Conservation (phyloP, 2,113 vertebrate genomes). For the Bothrops jararaca region DNA sequence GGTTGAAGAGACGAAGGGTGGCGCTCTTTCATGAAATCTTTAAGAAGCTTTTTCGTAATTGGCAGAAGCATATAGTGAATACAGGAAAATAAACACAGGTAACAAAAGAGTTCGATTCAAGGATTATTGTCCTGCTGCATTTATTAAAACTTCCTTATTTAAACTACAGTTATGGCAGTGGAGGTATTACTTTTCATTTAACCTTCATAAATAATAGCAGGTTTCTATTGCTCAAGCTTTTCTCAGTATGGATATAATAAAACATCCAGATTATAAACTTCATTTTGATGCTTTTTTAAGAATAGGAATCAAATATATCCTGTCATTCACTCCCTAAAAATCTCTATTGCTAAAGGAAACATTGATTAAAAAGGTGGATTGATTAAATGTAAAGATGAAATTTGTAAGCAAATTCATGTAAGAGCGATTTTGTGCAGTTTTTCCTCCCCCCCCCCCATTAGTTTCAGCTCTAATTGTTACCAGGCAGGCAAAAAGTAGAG, state of each 20-base stretch:
- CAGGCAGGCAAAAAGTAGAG: constrained; percentile 72
- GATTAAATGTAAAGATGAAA: not conserved
- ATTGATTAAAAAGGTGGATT: not conserved
- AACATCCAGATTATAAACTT: not conserved
- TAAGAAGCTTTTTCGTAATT: not conserved
- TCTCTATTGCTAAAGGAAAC: not conserved
- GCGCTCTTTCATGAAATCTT: not conserved
- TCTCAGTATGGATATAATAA: not conserved
- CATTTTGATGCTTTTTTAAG: not conserved
- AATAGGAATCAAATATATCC: not conserved
- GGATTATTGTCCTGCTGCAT: not conserved
- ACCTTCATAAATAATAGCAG: not conserved
- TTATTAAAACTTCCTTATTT: not conserved
- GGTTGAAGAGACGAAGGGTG: not conserved
- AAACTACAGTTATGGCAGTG: not conserved
- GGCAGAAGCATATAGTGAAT: not conserved
- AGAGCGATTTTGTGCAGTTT: constrained; percentile 58
- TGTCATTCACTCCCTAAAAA: not conserved
- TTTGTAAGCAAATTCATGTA: constrained; percentile 61
- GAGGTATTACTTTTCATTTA: not conserved
- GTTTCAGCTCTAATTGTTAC: constrained; percentile 68
- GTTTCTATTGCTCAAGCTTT: not conserved
- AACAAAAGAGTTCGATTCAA: not conserved
- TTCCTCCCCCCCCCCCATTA: not conserved
- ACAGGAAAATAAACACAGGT: not conserved